Base-by-base conservation (phyloP, 2,113 vertebrate species). In the Rostratula benghalensis region DNA sequence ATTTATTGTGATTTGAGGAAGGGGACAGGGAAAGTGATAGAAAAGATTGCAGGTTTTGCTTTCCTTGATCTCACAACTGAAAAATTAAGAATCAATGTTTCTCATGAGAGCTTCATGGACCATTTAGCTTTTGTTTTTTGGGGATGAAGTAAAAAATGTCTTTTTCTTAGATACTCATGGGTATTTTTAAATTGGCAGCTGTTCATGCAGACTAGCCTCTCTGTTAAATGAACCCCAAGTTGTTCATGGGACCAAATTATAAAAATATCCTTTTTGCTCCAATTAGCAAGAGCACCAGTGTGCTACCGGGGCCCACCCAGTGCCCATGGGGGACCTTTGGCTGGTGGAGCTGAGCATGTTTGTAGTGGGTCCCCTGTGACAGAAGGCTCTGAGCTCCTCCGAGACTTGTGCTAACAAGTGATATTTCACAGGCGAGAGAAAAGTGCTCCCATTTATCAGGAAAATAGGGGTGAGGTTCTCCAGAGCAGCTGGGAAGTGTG, bases 1-100 rank as follows among this genome's bases (percentile, higher is more conserved):
- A 97, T 94, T 95, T 81, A 85, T 83, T 90, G 57, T 87, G 87
- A 89, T 95, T 74, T 96, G 89, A 89, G 70, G 67, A 77, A 82
- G 89, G 53, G 64, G 83, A 90, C 22, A 46, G 51, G 64, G 76
- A 14, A 75, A 69, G 57, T 89, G 16, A 84, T 82, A 41, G 39
- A 43, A 89, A 57, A 83, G 16, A 41, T 45, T 69, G 41, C 61
- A 86, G 53, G 7, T 68, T 91, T 88, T 46, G 11, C 41, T 82
- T 45, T 59, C 78, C 54, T 92, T 56, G 59, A 50, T 94, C 90
- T 28, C 54, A 60, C 5, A 1, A 48, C 71, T 93, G 79, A 95
- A 83, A 87, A 81, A 68, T 65, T 57, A 30, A 56, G 51, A 69
- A 67, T 71, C 0, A 0, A 5, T 84, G 20, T 80, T 87, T 94